Evolutionary conservation across 2,888 invertebrate species (phyloP), one percentile per base, ranked within the genome.

Genomic region (Cerastis rubricosa): DNA sequence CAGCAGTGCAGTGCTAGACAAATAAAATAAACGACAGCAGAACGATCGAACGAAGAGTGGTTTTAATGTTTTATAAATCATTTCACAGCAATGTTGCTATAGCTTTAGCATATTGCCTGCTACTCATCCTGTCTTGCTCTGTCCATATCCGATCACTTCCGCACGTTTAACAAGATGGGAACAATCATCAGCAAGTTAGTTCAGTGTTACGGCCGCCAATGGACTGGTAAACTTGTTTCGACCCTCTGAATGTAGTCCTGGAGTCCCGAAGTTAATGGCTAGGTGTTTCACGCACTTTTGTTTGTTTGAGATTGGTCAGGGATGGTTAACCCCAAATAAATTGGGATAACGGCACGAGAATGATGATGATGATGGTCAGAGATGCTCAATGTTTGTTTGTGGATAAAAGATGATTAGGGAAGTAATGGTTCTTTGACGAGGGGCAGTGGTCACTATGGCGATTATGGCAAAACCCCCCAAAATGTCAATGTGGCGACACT

Each of bases 131-230:
- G n/a, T n/a, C n/a, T n/a, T n/a, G n/a, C n/a, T n/a, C n/a, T n/a
- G 25, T 17, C 69, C 65, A 57, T 47, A 65, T 29, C 19, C 64
- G 61, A 47, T 71, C 12, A 68, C 63, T 80, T 83, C 71, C 76
- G 43, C 57, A 51, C 80, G 45, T 19, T 83, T 76, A 74, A 49
- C 49, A 19, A 45, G 29, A 71, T 63, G 49, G 40, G 22, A 17
- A 68, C 54, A n/a, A n/a, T n/a, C 69, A 83, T 83, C 84, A 47
- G 61, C 11, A 74, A 80, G 54, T 83, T 64, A 47, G 71, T 66
- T 79, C 45, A 71, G n/a, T 76, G 73, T 83, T 40, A 74, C 40
- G 35, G 29, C 57, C 22, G 14, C 35, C 59, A 73, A 72, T 75
- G 66, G 40, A 65, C 29, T 65, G 71, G 68, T 51, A n/a, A 76